Evolutionary conservation across 2,113 vertebrate species (phyloP), one percentile per base, ranked within the genome.

Genomic region (Pangasianodon gigas): DNA sequence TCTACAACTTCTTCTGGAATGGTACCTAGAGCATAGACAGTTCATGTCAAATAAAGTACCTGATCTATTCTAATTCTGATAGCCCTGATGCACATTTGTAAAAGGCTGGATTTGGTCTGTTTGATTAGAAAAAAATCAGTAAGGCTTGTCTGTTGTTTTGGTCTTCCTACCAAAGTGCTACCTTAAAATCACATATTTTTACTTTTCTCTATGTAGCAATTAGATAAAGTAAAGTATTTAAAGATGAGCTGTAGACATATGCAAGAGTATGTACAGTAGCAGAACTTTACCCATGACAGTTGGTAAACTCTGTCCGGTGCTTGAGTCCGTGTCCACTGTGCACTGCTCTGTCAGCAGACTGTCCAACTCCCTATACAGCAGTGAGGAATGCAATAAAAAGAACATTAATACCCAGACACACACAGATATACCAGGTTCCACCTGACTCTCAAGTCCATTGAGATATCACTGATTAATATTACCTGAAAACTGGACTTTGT

Each of bases 1-100:
- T 99, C 98, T 87, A 99, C 96, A n/a, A 97, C 93, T 44, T 98
- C 97, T 94, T 99, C 98, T 91, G 97, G 96, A 89, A 99, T 95
- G 41, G 96, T 96, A 81, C 97, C 98, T 99, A 92, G 52, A 87
- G 86, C 7, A 32, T 16, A 67, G 6, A 77, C 80, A n/a, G 26
- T 9, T 84, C 1, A 84, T 75, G 26, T 51, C 37, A 71, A 37
- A 75, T 10, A 29, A 29, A 16, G 14, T 21, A 8, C 10, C 74
- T 10, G 44, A 8, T 48, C 37, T 19, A n/a, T 21, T 41, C 7
- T 41, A 52, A 37, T 8, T 21, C 56, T 48, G 48, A 51, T 19
- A 88, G 44, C 82, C 29, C 44, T 37, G 26, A 41, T 21, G 6
- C 14, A 19, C 13, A 4, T 62, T 32, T 51, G 3, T 75, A n/a